phyloP scores from a whole-genome alignment of 1,140 invertebrate genomes.

The Globodera rostochiensis region DNA sequence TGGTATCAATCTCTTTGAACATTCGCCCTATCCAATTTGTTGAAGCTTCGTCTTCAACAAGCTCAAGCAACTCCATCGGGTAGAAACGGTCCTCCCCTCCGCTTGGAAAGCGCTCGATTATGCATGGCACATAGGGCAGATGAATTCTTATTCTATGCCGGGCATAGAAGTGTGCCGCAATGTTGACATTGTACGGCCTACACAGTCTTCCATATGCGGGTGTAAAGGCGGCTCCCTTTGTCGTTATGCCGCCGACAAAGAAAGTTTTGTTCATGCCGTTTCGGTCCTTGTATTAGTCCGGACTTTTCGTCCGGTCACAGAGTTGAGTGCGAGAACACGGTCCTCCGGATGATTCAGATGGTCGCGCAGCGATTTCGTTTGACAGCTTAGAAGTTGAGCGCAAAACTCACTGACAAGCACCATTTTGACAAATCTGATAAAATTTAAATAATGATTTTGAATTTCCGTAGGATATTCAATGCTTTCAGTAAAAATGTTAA shows the following conservation, averaged over 20 bases:
- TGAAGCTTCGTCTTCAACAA: neutral
- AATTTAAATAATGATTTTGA: too few relatives aligned
- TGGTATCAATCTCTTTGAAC: neutral
- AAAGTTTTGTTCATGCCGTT: too few relatives aligned
- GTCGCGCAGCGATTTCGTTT: neutral
- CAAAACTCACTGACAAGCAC: neutral
- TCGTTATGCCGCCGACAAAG: neutral
- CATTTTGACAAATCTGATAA: too few relatives aligned
- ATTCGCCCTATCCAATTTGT: neutral
- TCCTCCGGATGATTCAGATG: neutral
- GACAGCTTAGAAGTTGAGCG: neutral
- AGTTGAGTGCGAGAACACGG: too few relatives aligned
- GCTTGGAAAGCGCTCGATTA: constrained; percentile 4
- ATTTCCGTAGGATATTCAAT: too few relatives aligned
- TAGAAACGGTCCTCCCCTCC: constrained; percentile 19
- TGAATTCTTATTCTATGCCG: too few relatives aligned
- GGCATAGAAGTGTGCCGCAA: too few relatives aligned
- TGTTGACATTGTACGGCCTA: neutral
- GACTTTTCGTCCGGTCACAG: neutral
- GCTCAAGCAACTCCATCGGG: neutral
- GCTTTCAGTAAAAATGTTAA: too few relatives aligned
- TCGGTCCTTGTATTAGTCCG: neutral
- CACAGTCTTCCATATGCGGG: neutral
- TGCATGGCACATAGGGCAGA: neutral
- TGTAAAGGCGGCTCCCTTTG: neutral